These are phyloP conservation scores for Ficedula albicollis DNA, from an alignment of 2,797 vertebrate genomes.

Conservation along the genomic window DNA sequence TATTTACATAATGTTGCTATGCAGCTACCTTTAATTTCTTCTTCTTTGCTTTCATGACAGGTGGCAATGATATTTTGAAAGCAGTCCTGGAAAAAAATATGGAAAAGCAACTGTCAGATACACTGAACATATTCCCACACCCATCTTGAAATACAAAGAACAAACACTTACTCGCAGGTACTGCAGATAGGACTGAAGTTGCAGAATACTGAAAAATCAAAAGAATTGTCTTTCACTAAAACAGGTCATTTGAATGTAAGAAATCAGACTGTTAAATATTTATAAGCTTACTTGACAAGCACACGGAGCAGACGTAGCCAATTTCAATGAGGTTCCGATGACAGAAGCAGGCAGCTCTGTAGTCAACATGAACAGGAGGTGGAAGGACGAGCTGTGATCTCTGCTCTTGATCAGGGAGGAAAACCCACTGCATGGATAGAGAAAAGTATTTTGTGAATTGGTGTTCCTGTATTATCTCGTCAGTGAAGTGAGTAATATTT, in stretches of 20 bases:
- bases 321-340: constrained; percentile 97
- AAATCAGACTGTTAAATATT: background rate
- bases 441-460: background rate
- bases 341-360: constrained; percentile 97
- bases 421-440: constrained; percentile 86
- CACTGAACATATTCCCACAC: background rate
- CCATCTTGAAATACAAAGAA: background rate
- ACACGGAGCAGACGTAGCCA: constrained; percentile 96
- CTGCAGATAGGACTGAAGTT: constrained; percentile 99
- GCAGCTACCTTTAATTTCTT: constrained; percentile 87
- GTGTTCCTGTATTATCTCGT: background rate
- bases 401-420: constrained; percentile 93
- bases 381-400: constrained; percentile 90
- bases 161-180: constrained; percentile 95
- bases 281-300: constrained; percentile 90
- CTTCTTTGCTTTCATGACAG: constrained; percentile 95
- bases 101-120: background rate
- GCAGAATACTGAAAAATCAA: constrained; percentile 90
- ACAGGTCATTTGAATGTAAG: background rate
- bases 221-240: background rate
- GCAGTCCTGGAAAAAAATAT: constrained; percentile 84
- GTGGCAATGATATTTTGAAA: constrained; percentile 96
- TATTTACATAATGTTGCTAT: background rate
- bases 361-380: constrained; percentile 91
- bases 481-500: background rate